Evolutionary conservation across 2,113 vertebrate species (phyloP), one percentile per base, ranked within the genome.

Genomic region (Centropristis striata): DNA sequence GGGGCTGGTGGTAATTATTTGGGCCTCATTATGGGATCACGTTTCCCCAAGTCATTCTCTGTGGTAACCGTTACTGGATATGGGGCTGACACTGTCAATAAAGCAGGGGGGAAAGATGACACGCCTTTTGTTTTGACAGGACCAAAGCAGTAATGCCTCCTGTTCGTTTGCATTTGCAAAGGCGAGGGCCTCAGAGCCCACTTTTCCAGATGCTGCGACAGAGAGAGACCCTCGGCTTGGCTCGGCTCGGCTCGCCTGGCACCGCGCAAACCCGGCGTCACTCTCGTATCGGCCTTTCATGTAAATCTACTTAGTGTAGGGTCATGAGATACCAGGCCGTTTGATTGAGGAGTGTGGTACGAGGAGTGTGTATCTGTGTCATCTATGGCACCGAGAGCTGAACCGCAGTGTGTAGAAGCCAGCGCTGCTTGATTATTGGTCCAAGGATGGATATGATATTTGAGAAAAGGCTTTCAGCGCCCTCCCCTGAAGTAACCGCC

Each of bases 51-150:
- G 88, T 89, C 85, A 78, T 89, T 92, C 87, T 87, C 81, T 83
- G 92, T 55, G 88, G 88, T 85, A 85, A 88, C 47, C 55, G 73
- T 93, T 82, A 91, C 92, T 92, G 86, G 88, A 93, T 90, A 89
- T 57, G 80, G 85, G 88, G 57, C 86, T 88, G 90, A 92, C 89
- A 86, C 86, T 85, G 83, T 92, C 86, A 85, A 89, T 92, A 90
- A 92, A 92, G 83, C 55, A n/a, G 15, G 23, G 27, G 60, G 80
- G 90, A 90, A 91, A 93, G 88, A 86, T 85, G 91, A 93, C 75
- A 88, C 83, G 78, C 57, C 72, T 91, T 85, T 90, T 94, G 91
- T 93, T 95, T 93, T 93, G 93, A 94, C 92, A 92, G 85, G 74
- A 80, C 80, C 85, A 71, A 84, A 88, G 81, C 81, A 83, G 75